Base-by-base conservation (phyloP, 2,113 vertebrate genomes). In the Rhynchomys soricoides region DNA sequence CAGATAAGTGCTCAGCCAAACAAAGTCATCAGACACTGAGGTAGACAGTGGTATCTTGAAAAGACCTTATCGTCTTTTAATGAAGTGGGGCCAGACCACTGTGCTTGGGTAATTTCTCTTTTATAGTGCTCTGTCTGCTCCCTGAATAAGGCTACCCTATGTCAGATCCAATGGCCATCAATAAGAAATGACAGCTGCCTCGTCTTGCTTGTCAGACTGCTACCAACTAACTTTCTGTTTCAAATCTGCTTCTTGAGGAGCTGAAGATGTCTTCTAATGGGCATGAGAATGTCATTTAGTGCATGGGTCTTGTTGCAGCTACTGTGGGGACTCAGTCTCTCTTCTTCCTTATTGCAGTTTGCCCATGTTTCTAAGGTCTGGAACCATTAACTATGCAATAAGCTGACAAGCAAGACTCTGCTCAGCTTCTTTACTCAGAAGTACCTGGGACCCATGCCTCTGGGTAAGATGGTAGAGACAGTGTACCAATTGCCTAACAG, bases 201-300 rank as follows among this genome's bases (percentile, higher is more conserved):
- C 40, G 90, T 91, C 66, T 82, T 64, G 48, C 91, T 93, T 95
- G 95, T 91, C 96, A 97, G 77, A 50, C 73, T 85, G 86, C 86
- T 83, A 92, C 82, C 97, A 68, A 57, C 73, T 66, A 92, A 88
- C 96, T 95, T 97, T 94, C 90, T 89, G 68, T 86, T 89, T 96
- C 92, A 95, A 89, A 97, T 97, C 90, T 94, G 70, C 96, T 95
- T 97, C 1, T 2, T 34, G 11, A 22, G 50, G 91, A 92, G 59
- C n/a, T 40, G 21, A 66, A 78, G 92, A 52, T 0, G 0, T 48
- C 75, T 92, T 92, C 81, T 64, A 31, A 9, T 21, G 62, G 82
- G 66, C 22, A 1, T 40, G 43, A 45, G 94, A 93, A 21, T 91
- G 96, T 64, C 59, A 74, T 31, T 73, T 29, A 40, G 75, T 8